These are phyloP conservation scores for Drosophila equinoxialis DNA, from an alignment of 1,140 invertebrate genomes.

Conservation along the genomic window DNA sequence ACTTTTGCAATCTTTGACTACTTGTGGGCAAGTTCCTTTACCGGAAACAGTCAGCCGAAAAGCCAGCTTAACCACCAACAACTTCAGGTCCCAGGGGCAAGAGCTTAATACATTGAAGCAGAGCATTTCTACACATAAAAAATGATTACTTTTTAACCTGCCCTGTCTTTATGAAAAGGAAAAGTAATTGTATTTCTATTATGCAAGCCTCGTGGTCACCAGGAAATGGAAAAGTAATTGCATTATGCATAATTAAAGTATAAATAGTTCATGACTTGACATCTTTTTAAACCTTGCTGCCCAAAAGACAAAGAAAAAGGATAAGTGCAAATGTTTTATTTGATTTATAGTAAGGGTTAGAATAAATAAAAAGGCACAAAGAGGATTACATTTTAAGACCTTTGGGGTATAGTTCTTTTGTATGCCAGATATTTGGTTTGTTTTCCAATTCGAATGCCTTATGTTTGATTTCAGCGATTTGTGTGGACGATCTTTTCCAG, in stretches of 20 bases:
- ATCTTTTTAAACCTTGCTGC: background rate
- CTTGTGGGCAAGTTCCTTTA: no score
- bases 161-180: background rate
- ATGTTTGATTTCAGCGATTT: constrained; percentile 1
- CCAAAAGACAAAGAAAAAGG: background rate
- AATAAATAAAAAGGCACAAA: background rate
- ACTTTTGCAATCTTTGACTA: no score
- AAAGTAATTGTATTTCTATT: constrained; percentile 7
- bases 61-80: no score
- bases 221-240: constrained; percentile 11
- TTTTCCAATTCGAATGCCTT: constrained; percentile 16
- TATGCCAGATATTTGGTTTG: constrained; percentile 43
- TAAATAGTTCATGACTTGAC: constrained; percentile 2
- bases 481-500: constrained; percentile 38
- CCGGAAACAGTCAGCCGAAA: no score
- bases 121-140: background rate
- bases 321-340: background rate
- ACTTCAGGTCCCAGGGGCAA: no score
- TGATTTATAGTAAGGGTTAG: background rate
- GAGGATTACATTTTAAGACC: constrained; percentile 17
- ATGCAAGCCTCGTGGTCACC: background rate
- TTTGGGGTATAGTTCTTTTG: constrained; percentile 60
- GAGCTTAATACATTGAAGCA: no score
- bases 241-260: constrained; percentile 10
- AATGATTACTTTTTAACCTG: background rate